Percentiles rank a stretch among this genome's conserved stretches.
phyloP scores from a whole-genome alignment of 2,888 invertebrate species.

The Drosophila nigricruria region DNA sequence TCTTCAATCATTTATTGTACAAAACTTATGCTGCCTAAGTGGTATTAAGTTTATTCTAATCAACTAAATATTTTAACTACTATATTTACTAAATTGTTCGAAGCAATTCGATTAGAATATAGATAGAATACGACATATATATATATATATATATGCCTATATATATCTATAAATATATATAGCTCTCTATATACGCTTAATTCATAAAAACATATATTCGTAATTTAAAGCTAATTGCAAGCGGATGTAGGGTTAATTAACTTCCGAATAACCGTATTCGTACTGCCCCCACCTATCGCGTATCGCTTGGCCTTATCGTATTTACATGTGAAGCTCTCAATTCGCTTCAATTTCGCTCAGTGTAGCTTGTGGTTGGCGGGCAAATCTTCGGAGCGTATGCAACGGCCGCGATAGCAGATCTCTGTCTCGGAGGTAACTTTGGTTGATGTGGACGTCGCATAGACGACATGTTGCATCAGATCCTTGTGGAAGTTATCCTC shows the following conservation, averaged over 20 bases:
- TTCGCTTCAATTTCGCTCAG: slow-evolving; percentile 58
- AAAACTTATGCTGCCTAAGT: slow-evolving; percentile 65
- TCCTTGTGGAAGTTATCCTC: slow-evolving; percentile 82
- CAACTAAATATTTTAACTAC: slow-evolving; percentile 46
- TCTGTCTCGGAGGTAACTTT: slow-evolving; percentile 95
- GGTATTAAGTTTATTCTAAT: slow-evolving; percentile 48
- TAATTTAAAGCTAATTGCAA: slow-evolving; percentile 79
- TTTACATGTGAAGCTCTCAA: slow-evolving; percentile 54
- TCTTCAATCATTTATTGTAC: slow-evolving; percentile 67
- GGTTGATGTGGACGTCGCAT: slow-evolving; percentile 89
- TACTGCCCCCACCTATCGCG: slow-evolving; percentile 31
- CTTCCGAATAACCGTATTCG: slow-evolving; percentile 16
- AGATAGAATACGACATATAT: slow-evolving; percentile 35
- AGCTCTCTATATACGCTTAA: slow-evolving; percentile 10
- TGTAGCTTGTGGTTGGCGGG: slow-evolving; percentile 84
- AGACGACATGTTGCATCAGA: slow-evolving; percentile 85
- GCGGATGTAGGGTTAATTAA: slow-evolving; percentile 25
- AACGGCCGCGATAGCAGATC: slow-evolving; percentile 94
- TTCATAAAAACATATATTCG: no score
- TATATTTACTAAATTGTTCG: slow-evolving; percentile 45
- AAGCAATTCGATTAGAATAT: slow-evolving; percentile 36
- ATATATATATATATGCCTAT: slow-evolving; percentile 24
- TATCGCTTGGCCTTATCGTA: slow-evolving; percentile 52
- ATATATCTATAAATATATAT: slow-evolving; percentile 22
- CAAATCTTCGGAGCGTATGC: slow-evolving; percentile 88